These are phyloP conservation scores for Melolontha melolontha DNA, from an alignment of 2,888 invertebrate genomes.

Conservation along the genomic window DNA sequence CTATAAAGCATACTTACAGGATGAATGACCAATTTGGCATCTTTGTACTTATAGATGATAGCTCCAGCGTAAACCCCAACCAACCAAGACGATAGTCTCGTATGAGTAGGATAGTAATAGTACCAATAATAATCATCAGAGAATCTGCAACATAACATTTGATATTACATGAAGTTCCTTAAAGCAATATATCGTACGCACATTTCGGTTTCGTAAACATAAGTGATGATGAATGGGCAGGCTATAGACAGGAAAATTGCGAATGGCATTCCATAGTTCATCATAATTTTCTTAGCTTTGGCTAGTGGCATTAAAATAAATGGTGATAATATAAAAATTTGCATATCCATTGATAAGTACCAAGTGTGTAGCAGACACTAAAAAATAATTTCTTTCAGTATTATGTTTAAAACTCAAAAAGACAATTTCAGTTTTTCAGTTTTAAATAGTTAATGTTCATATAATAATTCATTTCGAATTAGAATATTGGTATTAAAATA, in stretches of 20 bases:
- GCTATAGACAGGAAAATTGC: slow-evolving; percentile 38
- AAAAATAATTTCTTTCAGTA: slow-evolving; percentile 37
- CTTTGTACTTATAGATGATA: slow-evolving; percentile 47
- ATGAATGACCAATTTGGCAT: slow-evolving; percentile 46
- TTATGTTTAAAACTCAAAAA: too few species aligned
- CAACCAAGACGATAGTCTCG: slow-evolving; percentile 51
- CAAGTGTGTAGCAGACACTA: slow-evolving; percentile 61
- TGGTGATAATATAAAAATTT: slow-evolving; percentile 59
- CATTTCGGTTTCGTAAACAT: slow-evolving; percentile 42
- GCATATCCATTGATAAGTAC: slow-evolving; percentile 63
- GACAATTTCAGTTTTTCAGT: too few species aligned
- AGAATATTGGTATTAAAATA: too few species aligned
- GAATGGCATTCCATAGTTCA: slow-evolving; percentile 35
- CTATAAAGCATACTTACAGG: slow-evolving; percentile 5
- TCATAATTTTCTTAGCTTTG: slow-evolving; percentile 34
- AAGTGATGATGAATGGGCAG: slow-evolving; percentile 38
- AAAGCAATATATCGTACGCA: slow-evolving; percentile 8
- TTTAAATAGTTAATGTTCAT: too few species aligned
- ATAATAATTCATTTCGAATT: too few species aligned
- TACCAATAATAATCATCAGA: slow-evolving; percentile 40
- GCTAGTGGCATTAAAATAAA: slow-evolving; percentile 56
- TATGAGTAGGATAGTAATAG: slow-evolving; percentile 50
- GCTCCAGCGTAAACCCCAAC: slow-evolving; percentile 51
- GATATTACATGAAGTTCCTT: neutral
- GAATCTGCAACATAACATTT: slow-evolving; percentile 41